A percentile compares a stretch with the other conserved stretches of the same genome.
These are phyloP conservation scores for Rapana venosa DNA, from an alignment of 2,888 invertebrate genomes.

Conservation along the genomic window DNA sequence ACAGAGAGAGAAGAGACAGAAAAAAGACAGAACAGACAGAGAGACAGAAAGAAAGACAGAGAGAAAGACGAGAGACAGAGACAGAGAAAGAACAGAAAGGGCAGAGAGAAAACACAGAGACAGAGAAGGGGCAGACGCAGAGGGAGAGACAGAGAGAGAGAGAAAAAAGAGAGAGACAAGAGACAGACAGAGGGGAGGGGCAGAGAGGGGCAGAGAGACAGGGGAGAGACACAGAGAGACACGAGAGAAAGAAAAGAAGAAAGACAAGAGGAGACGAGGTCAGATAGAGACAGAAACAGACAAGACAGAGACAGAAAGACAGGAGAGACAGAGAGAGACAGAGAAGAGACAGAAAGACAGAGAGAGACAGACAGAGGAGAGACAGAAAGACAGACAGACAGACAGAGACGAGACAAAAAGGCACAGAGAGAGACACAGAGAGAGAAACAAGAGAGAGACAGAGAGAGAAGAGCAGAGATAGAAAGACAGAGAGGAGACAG, in stretches of 20 bases:
- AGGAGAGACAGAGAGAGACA: too few species aligned
- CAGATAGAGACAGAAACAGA: too few species aligned
- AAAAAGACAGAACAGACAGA: background rate
- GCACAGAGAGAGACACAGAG: background rate
- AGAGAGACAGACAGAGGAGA: too few species aligned
- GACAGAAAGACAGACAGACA: too few species aligned
- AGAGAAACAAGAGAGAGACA: background rate
- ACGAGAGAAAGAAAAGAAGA: too few species aligned
- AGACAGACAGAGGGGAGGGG: slow-evolving; percentile 33
- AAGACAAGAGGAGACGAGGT: too few species aligned
- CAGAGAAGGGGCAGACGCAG: background rate
- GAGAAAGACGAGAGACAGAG: background rate
- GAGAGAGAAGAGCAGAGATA: background rate
- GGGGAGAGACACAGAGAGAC: too few species aligned
- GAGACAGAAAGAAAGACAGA: background rate
- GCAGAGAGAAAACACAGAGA: too few species aligned
- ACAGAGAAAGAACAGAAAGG: background rate
- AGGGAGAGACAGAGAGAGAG: background rate
- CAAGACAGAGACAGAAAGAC: too few species aligned
- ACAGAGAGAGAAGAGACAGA: background rate
- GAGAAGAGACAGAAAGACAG: too few species aligned
- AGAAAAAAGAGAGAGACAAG: background rate
- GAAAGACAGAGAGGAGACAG: background rate
- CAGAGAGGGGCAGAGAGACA: too few species aligned
- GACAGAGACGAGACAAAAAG: too few species aligned